phyloP scores from a whole-genome alignment of 2,113 vertebrate genomes.

The Amazona guildingii region DNA sequence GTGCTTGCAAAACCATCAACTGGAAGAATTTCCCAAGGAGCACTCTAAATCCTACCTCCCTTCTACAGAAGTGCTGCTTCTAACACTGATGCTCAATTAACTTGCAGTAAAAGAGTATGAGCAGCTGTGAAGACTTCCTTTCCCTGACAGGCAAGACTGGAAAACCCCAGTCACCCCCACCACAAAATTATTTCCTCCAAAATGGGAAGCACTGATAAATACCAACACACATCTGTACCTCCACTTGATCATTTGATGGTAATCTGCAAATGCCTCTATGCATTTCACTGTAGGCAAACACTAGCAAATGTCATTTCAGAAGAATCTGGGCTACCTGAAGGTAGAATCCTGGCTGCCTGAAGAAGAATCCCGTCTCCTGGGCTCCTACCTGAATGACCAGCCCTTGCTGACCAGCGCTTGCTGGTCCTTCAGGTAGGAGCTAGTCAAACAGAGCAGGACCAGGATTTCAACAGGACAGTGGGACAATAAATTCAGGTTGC shows the following conservation, averaged over 20 bases:
- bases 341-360: background rate
- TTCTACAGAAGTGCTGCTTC: background rate
- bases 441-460: background rate
- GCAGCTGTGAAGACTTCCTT: background rate
- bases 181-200: background rate
- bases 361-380: background rate
- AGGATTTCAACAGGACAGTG: background rate
- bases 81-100: background rate
- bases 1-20: background rate
- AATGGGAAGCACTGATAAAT: background rate
- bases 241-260: background rate
- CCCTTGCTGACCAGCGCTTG: background rate
- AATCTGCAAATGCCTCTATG: background rate
- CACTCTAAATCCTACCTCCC: background rate
- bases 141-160: background rate
- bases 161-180: background rate
- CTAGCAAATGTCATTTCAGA: background rate
- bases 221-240: fast-evolving
- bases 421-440: background rate
- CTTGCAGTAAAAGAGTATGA: background rate
- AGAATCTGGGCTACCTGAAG: background rate
- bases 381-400: background rate
- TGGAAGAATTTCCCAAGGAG: background rate
- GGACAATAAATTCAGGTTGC: background rate
- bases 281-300: background rate